A percentile compares a stretch with the other conserved stretches of the same genome.
Evolutionary conservation across 2,888 invertebrate genomes (phyloP).

Genomic region (Lepidocyrtoides sp.): DNA sequence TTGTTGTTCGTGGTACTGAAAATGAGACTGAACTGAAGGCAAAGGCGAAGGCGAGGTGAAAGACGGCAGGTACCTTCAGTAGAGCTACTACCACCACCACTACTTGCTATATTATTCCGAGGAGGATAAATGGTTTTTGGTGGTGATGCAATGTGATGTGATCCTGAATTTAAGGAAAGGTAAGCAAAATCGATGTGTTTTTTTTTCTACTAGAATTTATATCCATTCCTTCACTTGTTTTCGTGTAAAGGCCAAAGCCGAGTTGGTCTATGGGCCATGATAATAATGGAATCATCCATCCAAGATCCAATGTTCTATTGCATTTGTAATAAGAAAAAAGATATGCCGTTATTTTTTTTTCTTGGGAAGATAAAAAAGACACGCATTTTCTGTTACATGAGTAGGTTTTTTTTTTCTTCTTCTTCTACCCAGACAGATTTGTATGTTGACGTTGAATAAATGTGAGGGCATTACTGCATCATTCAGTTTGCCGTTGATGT

Average conservation of each 20-base stretch:
- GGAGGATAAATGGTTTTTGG: too few relatives aligned
- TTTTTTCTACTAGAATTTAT: constrained; percentile 27
- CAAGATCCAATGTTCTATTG: constrained; percentile 6
- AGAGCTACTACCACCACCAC: too few relatives aligned
- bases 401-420: too few relatives aligned
- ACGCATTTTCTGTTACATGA: neutral
- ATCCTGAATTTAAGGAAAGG: constrained; percentile 35
- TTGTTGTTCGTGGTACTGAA: neutral
- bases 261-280: neutral
- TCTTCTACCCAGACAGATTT: constrained; percentile 24
- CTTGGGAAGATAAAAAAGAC: neutral
- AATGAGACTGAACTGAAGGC: too few relatives aligned
- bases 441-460: constrained; percentile 32
- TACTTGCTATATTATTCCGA: too few relatives aligned
- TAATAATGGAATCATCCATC: neutral
- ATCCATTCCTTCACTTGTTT: neutral
- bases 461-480: neutral
- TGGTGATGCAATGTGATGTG: neutral
- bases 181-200: constrained; percentile 49
- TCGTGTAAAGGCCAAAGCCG: too few relatives aligned
- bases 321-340: neutral
- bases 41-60: too few relatives aligned
- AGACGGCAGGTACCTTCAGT: too few relatives aligned
- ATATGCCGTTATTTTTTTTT: too few relatives aligned
- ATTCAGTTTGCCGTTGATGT: neutral